Base-by-base conservation (phyloP, 2,888 invertebrate species). In the Maniola hyperantus region DNA sequence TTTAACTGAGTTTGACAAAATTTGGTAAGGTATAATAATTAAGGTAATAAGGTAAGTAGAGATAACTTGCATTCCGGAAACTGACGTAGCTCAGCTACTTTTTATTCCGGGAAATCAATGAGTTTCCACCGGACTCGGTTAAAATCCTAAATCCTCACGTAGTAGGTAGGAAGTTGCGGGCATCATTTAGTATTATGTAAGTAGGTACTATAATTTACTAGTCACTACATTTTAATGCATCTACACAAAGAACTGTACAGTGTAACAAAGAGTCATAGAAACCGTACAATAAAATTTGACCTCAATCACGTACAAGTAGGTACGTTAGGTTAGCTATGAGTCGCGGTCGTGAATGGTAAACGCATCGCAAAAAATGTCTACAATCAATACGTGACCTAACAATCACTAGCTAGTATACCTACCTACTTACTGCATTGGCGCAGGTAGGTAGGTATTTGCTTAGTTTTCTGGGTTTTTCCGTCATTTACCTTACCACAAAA, bases 251-350 rank as follows among this genome's bases (percentile, higher is more conserved):
- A 64, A 57, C 42, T 39, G 57, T 33, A 62, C 57, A 58, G 61
- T 62, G 61, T 18, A 53, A 18, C 50, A 55, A 13, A 60, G 46
- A 61, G 34, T 57, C 64, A 34, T 60, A 64, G 64, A 54, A 61
- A 61, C 42, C 51, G 51, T 53, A 67, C 55, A 55, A 50, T 66
- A 63, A 51, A 57, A 39, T 54, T 67, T 72, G 72, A 74, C 72
- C 74, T 69, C 66, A 70, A 70, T 69, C 70, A 72, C 70, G 71
- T 73, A 70, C 67, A 6, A 8, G 36, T 8, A 13, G 6, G 15
- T 8, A 15, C 8, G 48, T 59, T 60, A 53, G 36, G 67, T 44
- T 67, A 33, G 65, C 63, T 62, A 55, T 67, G 69, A 64, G 68
- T 66, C 13, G 57, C 42, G 46, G 60, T 39, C 55, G 64, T 73